Base-by-base conservation (phyloP, 2,797 vertebrate species). In the Delichon dasypus region DNA sequence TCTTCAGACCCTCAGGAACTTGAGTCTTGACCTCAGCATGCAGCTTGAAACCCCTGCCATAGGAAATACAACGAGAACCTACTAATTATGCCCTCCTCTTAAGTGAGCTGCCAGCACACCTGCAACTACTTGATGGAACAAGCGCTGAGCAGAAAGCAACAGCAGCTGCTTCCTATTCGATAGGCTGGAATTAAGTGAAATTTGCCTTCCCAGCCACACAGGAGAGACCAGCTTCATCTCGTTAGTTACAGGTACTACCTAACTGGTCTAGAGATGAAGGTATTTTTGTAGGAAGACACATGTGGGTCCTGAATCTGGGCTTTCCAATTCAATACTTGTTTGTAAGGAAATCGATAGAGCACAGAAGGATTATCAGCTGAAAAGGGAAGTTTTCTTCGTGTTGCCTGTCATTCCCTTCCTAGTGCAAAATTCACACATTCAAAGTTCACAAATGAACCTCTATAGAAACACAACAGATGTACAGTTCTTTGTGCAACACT, bases 21-120 rank as follows among this genome's bases (percentile, higher is more conserved):
- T 11, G 2, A 70, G 19, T 13, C 16, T 62, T 38, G 6, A 61
- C 42, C 42, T n/a, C 0, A 0, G 8, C 9, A 54, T 1, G 1
- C 11, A 54, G 9, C 27, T 38, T 38, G 47, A 93, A 93, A 76
- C 26, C 40, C 21, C 14, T 16, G 1, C 12, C 18, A 18, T 1
- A 75, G 4, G 20, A 78, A 78, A 75, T 23, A 8, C 16, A 60
- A 3, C 13, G 42, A 70, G 34, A 60, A 55, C 21, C 8, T 62
- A 60, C 30, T 71, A 2, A 6, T 42, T 40, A 48, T 12, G 7
- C 20, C 29, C 74, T 51, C 32, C 42, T 45, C 18, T 44, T 55
- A 34, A 45, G 29, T 3, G n/a, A 74, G 48, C 30, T 71, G 65
- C 51, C 21, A 73, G 22, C 60, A 54, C 38, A 90, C 30, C 67